Evolutionary conservation across 1,140 invertebrate genomes (phyloP), one percentile per base, ranked within the genome.

Genomic region (Oscheius sp.): DNA sequence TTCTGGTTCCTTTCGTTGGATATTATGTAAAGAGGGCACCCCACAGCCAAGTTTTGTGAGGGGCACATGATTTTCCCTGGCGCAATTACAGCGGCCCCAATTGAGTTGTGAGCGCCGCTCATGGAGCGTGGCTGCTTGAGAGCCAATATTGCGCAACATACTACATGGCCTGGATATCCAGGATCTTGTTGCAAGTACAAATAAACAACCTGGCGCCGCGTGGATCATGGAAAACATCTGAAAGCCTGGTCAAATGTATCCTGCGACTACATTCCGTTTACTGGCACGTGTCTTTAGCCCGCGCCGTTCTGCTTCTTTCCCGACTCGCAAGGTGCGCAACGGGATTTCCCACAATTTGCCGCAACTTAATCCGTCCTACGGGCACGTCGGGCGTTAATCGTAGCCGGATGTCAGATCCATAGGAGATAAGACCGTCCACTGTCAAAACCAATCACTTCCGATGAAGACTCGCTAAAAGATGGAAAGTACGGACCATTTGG

Each of bases 321-420:
- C 23, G 49, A 23, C 49, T 55, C 49, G 49, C 23, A n/a, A 42
- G 38, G n/a, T n/a, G n/a, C n/a, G n/a, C n/a, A n/a, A n/a, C n/a
- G n/a, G n/a, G n/a, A n/a, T 13, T 55, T 55, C 49, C 49, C 49
- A 55, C 49, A 55, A 55, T 55, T 55, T 55, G 49, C 7, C 7
- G 28, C n/a, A 26, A 13, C 49, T 23, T 55, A 55, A 55, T 55
- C 49, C 4, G 15, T 13, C 7, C 38, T 42, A 42, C 38, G 38
- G 38, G 10, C n/a, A 10, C 10, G 38, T n/a, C 49, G 49, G 23
- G 49, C 28, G 49, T 26, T 55, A 55, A 55, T 55, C 49, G 7
- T 4, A 4, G 7, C 49, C 23, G 49, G 49, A 55, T 55, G 49
- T 55, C 49, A 55, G 49, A 55, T 55, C 4, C 49, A 7, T 23